These are phyloP conservation scores for Pachyuromys duprasi DNA, from an alignment of 2,797 vertebrate species.

Conservation along the genomic window DNA sequence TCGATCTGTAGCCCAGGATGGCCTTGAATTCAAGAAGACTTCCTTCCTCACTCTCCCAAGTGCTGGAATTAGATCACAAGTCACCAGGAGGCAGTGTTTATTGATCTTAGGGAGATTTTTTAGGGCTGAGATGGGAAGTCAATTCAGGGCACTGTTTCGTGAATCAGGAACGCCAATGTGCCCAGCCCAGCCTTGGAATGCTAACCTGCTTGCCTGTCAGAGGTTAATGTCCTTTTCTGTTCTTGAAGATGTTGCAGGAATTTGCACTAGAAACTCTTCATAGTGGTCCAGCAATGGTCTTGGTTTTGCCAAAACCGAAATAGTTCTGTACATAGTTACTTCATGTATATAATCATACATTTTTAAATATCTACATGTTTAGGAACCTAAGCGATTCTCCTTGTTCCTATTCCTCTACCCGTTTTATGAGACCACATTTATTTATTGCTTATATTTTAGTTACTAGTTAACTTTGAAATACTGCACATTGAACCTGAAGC, in stretches of 20 bases:
- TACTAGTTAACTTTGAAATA: background rate
- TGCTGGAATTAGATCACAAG: background rate
- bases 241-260: background rate
- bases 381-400: background rate
- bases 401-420: background rate
- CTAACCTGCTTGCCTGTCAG: background rate
- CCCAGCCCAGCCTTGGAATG: background rate
- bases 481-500: background rate
- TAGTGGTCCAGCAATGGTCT: background rate
- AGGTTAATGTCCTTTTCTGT: background rate
- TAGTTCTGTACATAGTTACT: conserved; percentile 1
- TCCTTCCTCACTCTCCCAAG: background rate
- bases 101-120: background rate
- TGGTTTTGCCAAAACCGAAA: background rate
- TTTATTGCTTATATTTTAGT: background rate
- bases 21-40: background rate
- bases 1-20: background rate
- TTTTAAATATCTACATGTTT: background rate
- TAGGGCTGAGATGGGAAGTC: background rate
- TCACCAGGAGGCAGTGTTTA: too few species aligned
- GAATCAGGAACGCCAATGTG: background rate
- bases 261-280: background rate
- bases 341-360: background rate
- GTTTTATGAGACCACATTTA: background rate
- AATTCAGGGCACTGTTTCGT: background rate